Base-by-base conservation (phyloP, 2,888 invertebrate species). In the Polymixis flavicincta region DNA sequence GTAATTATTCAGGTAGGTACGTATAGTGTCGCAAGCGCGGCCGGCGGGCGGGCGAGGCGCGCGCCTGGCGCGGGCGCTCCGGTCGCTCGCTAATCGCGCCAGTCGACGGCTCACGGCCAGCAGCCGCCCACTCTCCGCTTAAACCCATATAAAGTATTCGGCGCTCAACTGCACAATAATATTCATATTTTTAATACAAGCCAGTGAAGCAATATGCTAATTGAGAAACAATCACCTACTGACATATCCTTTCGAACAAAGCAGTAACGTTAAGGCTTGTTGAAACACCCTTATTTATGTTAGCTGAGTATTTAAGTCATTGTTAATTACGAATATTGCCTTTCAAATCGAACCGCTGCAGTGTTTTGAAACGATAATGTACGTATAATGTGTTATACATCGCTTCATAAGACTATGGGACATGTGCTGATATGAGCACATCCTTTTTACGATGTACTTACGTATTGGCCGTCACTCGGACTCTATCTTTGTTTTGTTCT, bases 91-190 rank as follows among this genome's bases (percentile, higher is more conserved):
- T 94, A 93, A 93, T 93, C 95, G 93, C 92, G 93, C 94, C 90
- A 92, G 92, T 91, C 90, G 87, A 92, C 90, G 93, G 85, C 94
- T 96, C 96, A 96, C 91, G 96, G 96, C 92, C 96, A 94, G 87
- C 96, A 91, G 91, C 96, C 96, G 92, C 96, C 96, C 95, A 96
- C 96, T 95, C 94, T 93, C 92, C 88, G 89, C 92, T 95, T 95
- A 95, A 95, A 91, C 90, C 96, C 96, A 95, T 96, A 95, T 96
- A 94, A 89, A 95, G 96, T 92, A 92, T 93, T 92, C 92, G 91
- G 89, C 87, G 90, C 90, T 92, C 92, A 92, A 92, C 90, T 93
- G 90, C 92, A 93, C 91, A 92, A 92, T 90, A 92, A 93, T 95
- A 95, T 94, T 94, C 92, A 95, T 95, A 94, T 94, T 95, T 95